Evolutionary conservation across 2,113 vertebrate genomes (phyloP).

Genomic region (Lathamus discolor): DNA sequence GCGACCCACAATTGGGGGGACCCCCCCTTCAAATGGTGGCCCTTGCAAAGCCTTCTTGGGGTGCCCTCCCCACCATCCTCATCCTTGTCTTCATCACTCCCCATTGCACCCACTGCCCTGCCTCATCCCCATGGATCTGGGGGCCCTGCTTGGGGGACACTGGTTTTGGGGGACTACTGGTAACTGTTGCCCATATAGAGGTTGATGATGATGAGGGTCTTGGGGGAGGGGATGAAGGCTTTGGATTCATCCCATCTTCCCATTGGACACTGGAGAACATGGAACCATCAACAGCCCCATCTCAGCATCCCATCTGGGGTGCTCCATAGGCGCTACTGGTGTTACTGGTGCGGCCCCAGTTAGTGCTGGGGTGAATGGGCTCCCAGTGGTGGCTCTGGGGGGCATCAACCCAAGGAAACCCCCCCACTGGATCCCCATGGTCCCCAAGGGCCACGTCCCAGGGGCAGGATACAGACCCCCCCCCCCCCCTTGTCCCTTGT

Average conservation of each 20-base stretch:
- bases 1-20: fast-evolving
- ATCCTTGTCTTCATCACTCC: background rate
- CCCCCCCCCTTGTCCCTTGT: too few relatives aligned
- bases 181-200: background rate
- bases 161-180: background rate
- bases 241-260: background rate
- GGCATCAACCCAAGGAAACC: background rate
- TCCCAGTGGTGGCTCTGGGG: background rate
- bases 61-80: background rate
- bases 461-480: too few relatives aligned
- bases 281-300: background rate
- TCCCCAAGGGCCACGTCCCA: too few relatives aligned
- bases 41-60: background rate
- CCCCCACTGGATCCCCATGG: too few relatives aligned
- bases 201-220: background rate
- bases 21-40: background rate
- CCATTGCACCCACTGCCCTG: background rate
- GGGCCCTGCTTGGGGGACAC: background rate
- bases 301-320: background rate
- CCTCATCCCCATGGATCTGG: background rate
- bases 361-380: too few relatives aligned
- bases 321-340: background rate
- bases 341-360: background rate
- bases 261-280: background rate
- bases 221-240: background rate